Evolutionary conservation across 2,888 invertebrate genomes (phyloP).

Genomic region (Mycalesis mineus): DNA sequence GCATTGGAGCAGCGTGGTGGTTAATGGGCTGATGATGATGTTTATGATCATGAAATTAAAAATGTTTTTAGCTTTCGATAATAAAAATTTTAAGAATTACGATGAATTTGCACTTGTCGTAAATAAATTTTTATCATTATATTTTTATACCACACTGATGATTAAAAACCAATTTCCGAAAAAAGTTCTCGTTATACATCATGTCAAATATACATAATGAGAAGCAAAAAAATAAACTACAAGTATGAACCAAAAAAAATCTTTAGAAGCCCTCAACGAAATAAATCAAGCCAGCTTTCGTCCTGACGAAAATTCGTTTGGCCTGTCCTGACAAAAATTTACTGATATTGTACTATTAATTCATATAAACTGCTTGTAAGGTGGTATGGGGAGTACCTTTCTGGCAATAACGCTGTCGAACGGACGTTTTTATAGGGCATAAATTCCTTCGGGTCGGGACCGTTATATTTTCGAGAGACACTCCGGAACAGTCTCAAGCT

Average conservation of each 20-base stretch:
- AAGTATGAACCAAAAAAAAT: not conserved
- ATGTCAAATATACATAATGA: no score
- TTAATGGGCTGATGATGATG: no score
- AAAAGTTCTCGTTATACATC: no score
- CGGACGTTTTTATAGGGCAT: conserved; percentile 35
- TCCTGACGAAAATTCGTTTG: conserved; percentile 16
- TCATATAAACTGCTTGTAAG: conserved; percentile 33
- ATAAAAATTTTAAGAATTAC: no score
- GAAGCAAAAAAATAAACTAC: no score
- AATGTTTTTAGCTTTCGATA: no score
- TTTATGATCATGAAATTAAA: no score
- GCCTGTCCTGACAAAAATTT: conserved; percentile 23
- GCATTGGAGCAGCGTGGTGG: no score
- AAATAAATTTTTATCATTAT: no score
- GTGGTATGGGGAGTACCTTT: conserved; percentile 31
- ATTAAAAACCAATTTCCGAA: no score
- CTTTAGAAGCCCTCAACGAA: not conserved
- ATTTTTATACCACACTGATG: no score
- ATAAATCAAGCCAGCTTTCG: conserved; percentile 2
- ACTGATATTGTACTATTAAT: conserved; percentile 32
- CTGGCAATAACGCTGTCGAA: conserved; percentile 32
- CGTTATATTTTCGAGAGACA: conserved; percentile 29
- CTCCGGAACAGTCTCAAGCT: conserved; percentile 15
- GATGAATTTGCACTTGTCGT: no score
- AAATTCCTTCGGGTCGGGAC: conserved; percentile 32